Evolutionary conservation across 2,888 invertebrate genomes (phyloP).

Genomic region (Meteorus cinctellus): DNA sequence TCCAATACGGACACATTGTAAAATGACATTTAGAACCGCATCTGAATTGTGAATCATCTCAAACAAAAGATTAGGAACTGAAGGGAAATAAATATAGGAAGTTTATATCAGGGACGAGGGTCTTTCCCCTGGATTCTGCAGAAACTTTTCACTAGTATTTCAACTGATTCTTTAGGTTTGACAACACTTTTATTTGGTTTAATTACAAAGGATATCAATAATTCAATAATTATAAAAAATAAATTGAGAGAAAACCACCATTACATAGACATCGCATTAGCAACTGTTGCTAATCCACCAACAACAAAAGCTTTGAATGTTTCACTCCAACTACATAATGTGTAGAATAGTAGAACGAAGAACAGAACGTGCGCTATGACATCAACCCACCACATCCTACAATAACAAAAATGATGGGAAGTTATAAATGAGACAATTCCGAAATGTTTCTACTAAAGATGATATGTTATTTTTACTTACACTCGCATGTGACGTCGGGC

Average conservation of each 20-base stretch:
- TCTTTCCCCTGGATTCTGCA: too few species aligned
- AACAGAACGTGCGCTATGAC: constrained; percentile 81
- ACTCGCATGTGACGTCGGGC: constrained; percentile 86
- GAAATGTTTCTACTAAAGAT: neutral
- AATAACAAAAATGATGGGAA: constrained; percentile 65
- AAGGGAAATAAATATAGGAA: too few species aligned
- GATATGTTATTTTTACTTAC: constrained; percentile 74
- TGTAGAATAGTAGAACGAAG: constrained; percentile 78
- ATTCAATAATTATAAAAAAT: constrained; percentile 43
- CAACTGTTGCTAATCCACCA: constrained; percentile 54
- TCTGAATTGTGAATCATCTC: too few species aligned
- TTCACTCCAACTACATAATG: constrained; percentile 64
- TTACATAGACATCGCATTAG: constrained; percentile 50
- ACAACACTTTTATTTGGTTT: constrained; percentile 60
- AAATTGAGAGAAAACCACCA: constrained; percentile 34
- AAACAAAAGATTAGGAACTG: too few species aligned
- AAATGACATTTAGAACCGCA: too few species aligned
- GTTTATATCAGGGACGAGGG: too few species aligned
- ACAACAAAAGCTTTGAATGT: constrained; percentile 63
- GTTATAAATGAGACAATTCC: neutral
- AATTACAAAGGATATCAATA: constrained; percentile 54
- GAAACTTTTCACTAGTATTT: too few species aligned
- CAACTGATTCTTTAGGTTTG: neutral
- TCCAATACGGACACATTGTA: too few species aligned
- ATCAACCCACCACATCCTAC: constrained; percentile 92